Percentiles rank a stretch among this genome's conserved stretches.
These are phyloP conservation scores for Ochotona curzoniae DNA, from an alignment of 2,113 vertebrate genomes.

Conservation along the genomic window DNA sequence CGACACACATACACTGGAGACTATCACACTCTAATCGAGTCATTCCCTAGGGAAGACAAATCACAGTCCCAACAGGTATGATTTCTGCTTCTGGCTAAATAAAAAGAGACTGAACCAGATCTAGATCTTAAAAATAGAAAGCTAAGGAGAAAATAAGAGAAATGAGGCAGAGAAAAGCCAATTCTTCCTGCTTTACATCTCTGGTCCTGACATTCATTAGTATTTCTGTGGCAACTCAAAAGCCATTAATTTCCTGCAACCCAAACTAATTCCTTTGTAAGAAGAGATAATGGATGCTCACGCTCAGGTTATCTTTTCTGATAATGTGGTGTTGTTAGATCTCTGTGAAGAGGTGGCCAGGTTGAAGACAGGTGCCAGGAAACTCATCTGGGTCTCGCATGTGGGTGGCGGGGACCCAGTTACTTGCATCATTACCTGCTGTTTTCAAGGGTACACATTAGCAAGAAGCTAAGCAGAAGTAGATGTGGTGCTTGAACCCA, in stretches of 20 bases:
- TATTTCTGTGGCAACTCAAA: constrained; percentile 86
- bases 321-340: constrained; percentile 83
- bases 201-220: constrained; percentile 86
- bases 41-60: constrained; percentile 52
- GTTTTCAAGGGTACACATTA: too few species aligned
- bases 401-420: too few species aligned
- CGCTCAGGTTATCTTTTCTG: constrained; percentile 84
- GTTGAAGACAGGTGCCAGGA: too few species aligned
- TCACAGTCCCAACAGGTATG: constrained; percentile 31
- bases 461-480: too few species aligned
- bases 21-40: constrained; percentile 68
- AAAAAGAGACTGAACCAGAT: constrained; percentile 50
- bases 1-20: constrained; percentile 33
- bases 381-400: too few species aligned
- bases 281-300: constrained; percentile 86
- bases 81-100: constrained; percentile 68
- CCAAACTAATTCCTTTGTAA: constrained; percentile 87
- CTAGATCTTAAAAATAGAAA: constrained; percentile 76
- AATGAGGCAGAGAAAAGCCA: constrained; percentile 70
- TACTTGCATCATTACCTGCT: too few species aligned
- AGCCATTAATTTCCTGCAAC: constrained; percentile 88
- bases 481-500: too few species aligned
- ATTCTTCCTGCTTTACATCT: constrained; percentile 79
- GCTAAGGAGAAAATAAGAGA: constrained; percentile 69
- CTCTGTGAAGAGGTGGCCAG: constrained; percentile 33